These are phyloP conservation scores for Argentina silus DNA, from an alignment of 2,797 vertebrate genomes.

Conservation along the genomic window DNA sequence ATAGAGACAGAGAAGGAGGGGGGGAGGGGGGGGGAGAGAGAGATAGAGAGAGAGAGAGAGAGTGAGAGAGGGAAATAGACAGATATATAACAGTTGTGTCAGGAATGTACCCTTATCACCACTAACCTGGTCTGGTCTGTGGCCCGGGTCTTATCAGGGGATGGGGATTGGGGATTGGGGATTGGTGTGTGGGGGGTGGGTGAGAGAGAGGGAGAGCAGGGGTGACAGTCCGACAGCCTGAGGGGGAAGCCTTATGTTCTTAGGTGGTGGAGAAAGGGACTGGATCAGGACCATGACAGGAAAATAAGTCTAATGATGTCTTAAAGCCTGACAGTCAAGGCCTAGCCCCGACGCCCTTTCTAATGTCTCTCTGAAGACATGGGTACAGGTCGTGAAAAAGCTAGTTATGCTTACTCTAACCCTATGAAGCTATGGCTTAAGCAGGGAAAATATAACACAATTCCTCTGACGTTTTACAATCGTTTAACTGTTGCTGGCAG, in stretches of 20 bases:
- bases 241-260: constrained; percentile 35
- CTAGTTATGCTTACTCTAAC: background rate
- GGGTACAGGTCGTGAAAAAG: constrained; percentile 6
- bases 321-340: constrained; percentile 26
- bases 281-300: constrained; percentile 19
- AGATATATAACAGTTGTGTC: constrained; percentile 19
- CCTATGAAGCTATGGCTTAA: background rate
- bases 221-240: constrained; percentile 38
- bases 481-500: constrained; percentile 1
- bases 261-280: constrained; percentile 35
- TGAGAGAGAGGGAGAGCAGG: constrained; percentile 48
- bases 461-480: background rate
- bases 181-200: constrained; percentile 21
- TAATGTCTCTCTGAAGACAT: constrained; percentile 22
- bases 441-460: background rate
- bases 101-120: constrained; percentile 70
- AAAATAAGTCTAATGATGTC: constrained; percentile 36
- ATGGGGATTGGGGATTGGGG: constrained; percentile 37
- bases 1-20: background rate
- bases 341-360: background rate
- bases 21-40: constrained; percentile 20
- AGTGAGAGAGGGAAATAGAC: background rate
- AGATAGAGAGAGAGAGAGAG: constrained; percentile 12
- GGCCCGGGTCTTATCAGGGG: constrained; percentile 63
- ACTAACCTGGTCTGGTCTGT: constrained; percentile 59